Conservation (phyloP, 2,113 vertebrate genomes). For the Malurus melanocephalus region DNA sequence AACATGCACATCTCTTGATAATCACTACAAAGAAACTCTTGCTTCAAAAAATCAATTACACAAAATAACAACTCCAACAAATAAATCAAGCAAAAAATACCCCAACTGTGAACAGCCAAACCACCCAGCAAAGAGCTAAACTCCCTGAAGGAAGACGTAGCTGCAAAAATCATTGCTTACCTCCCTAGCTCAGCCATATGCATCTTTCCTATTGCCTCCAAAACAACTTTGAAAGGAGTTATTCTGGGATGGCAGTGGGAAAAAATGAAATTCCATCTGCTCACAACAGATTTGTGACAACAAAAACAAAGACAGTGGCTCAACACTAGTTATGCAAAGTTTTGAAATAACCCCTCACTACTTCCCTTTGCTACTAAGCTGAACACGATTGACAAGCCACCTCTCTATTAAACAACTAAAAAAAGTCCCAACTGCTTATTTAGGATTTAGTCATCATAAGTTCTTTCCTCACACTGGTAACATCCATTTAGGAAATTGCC, state of each 20-base stretch:
- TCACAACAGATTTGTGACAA: background rate
- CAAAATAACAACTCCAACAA: background rate
- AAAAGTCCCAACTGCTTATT: background rate
- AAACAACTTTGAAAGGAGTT: constrained; percentile 1
- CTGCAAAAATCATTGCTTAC: background rate
- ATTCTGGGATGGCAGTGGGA: background rate
- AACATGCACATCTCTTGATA: background rate
- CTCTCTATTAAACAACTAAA: background rate
- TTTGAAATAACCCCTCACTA: background rate
- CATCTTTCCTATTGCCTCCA: background rate
- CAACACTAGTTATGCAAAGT: background rate
- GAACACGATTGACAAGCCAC: background rate
- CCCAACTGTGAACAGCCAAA: fast-evolving
- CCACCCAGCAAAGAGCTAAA: background rate
- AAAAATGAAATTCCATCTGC: constrained; percentile 41
- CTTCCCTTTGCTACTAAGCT: background rate
- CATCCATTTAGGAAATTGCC: background rate
- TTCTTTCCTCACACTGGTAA: background rate
- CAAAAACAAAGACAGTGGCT: background rate
- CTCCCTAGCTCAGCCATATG: background rate
- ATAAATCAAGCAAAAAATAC: background rate
- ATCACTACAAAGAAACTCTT: background rate
- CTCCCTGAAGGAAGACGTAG: background rate
- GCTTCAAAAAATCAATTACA: background rate
- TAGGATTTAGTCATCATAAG: background rate